Evolutionary conservation across 2,888 invertebrate genomes (phyloP).

Genomic region (Drosophila formosana): DNA sequence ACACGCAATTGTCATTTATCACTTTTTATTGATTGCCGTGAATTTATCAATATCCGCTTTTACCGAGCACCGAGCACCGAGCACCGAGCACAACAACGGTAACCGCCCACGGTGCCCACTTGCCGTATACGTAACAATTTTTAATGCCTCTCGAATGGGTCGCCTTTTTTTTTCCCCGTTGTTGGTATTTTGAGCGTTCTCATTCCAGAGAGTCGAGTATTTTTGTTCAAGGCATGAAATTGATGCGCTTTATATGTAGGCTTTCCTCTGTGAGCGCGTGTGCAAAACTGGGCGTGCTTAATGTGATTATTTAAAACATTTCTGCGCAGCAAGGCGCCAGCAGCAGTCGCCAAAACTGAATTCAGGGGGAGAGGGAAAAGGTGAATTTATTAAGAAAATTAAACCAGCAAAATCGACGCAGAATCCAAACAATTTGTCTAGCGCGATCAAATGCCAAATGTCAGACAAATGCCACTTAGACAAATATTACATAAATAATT

Average conservation of each 20-base stretch:
- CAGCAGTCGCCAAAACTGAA: not conserved
- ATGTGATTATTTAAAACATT: slow-evolving; percentile 74
- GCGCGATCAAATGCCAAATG: slow-evolving; percentile 31
- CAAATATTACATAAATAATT: slow-evolving; percentile 21
- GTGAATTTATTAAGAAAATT: slow-evolving; percentile 56
- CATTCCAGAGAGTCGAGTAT: slow-evolving; percentile 31
- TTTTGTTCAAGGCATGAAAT: slow-evolving; percentile 76
- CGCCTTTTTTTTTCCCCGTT: not conserved
- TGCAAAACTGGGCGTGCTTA: slow-evolving; percentile 54
- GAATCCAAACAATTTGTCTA: slow-evolving; percentile 33
- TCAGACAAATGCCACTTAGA: slow-evolving; percentile 20
- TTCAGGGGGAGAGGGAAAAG: slow-evolving; percentile 6
- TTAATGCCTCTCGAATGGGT: slow-evolving; percentile 72
- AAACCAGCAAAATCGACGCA: slow-evolving; percentile 18
- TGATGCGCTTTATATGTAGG: slow-evolving; percentile 67
- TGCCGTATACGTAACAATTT: slow-evolving; percentile 73
- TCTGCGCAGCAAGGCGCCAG: slow-evolving; percentile 32
- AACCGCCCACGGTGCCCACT: slow-evolving; percentile 33
- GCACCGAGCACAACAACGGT: slow-evolving; percentile 45
- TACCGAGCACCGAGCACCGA: slow-evolving; percentile 54
- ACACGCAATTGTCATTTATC: slow-evolving; percentile 80
- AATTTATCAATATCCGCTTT: slow-evolving; percentile 80
- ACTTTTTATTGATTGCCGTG: slow-evolving; percentile 79
- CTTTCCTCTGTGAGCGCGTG: slow-evolving; percentile 23
- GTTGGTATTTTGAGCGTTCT: slow-evolving; percentile 6